A percentile compares a stretch with the other conserved stretches of the same genome.
Conservation (phyloP, 2,797 vertebrate species). For the Argya squamiceps region DNA sequence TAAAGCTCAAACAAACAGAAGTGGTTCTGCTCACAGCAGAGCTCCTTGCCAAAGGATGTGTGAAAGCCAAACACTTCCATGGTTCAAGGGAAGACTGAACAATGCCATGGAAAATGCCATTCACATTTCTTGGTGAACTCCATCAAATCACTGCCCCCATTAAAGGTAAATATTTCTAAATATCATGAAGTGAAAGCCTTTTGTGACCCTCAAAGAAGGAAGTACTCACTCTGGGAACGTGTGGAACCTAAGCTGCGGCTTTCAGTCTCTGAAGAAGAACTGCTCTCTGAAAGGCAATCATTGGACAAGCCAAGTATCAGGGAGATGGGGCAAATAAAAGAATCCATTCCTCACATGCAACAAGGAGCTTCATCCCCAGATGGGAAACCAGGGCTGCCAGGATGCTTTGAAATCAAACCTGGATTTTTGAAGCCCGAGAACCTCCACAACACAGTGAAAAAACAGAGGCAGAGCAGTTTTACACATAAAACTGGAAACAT, state of each 20-base stretch:
- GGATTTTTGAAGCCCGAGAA: neutral
- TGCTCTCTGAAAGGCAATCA: neutral
- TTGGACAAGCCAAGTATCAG: neutral
- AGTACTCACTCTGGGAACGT: neutral
- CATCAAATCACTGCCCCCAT: neutral
- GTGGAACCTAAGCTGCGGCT: neutral
- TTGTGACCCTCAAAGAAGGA: neutral
- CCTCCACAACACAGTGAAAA: neutral
- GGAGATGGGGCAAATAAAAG: neutral
- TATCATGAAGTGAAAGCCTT: neutral
- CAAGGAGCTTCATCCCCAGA: neutral
- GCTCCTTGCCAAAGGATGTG: neutral
- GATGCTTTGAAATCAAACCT: neutral
- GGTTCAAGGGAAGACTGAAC: neutral
- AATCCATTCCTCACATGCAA: neutral
- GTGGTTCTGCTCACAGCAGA: neutral
- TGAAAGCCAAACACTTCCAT: neutral
- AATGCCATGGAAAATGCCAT: neutral
- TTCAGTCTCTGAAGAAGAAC: neutral
- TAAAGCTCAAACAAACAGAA: neutral
- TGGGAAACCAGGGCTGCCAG: neutral
- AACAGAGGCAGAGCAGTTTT: neutral
- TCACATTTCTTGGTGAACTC: neutral
- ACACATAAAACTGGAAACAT: neutral
- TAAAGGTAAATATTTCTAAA: neutral